Base-by-base conservation (phyloP, 1,140 invertebrate genomes). In the Zaprionus taronus region DNA sequence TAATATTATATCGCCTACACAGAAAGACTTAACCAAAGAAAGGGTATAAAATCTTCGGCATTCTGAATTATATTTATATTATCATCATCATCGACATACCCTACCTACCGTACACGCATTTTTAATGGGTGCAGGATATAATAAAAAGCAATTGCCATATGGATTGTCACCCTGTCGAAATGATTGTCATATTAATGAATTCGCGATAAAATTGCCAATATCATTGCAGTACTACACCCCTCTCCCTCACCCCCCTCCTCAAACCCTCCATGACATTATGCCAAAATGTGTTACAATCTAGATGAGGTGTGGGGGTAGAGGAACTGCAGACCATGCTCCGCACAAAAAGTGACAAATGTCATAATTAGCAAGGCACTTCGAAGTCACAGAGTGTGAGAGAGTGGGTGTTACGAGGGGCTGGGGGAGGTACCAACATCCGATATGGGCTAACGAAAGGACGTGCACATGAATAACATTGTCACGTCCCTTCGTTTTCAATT, bases 401-500 rank as follows among this genome's bases (percentile, higher is more conserved):
- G 44, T 22, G 47, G 17, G n/a, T 14, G 34, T 1, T 36, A 14
- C 34, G n/a, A 17, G 41, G 47, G 2, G 22, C 4, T 11, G 4
- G 47, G 20, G 47, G 20, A 12, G 6, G 41, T n/a, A 17, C 41
- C 41, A 47, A 47, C 41, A 47, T 17, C 41, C 41, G 41, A 47
- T 47, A 47, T 47, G 41, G 41, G n/a, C 41, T 47, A 47, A 47
- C 41, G 41, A 17, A 47, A 51, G 47, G 47, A 51, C 47, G 47
- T 51, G 47, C 47, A 22, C 47, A 24, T 20, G n/a, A 64, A 71
- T 49, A 69, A 62, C 38, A 77, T 53, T 66, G 80, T 83, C 78
- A 70, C 74, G 78, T 76, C 76, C 76, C 82, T 71, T 84, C 72
- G 78, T 81, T 73, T 87, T 83, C 81, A 81, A 87, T 89, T 89